These are phyloP conservation scores for Cynopterus sphinx DNA, from an alignment of 2,797 vertebrate species.

Conservation along the genomic window DNA sequence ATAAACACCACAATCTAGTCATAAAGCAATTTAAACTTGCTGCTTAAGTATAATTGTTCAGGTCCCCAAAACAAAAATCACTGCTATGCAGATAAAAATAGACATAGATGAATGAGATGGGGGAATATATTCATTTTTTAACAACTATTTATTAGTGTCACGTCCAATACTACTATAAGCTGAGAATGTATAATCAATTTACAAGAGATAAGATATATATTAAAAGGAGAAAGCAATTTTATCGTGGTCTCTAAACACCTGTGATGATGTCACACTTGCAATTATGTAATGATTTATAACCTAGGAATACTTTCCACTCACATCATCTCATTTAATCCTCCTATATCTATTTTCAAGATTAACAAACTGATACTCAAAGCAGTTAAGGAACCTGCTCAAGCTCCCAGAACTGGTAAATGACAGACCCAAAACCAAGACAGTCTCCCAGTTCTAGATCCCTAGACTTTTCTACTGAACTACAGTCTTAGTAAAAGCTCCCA, in stretches of 20 bases:
- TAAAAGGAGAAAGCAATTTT: not conserved
- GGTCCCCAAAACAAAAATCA: not conserved
- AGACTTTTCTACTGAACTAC: not conserved
- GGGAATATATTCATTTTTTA: not conserved
- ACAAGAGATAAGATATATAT: not conserved
- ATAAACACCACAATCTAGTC: not conserved
- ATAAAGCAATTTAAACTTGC: conserved; percentile 25
- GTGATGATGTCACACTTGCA: not conserved
- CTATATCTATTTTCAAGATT: not conserved
- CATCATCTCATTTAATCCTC: not conserved
- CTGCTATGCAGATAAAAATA: not conserved
- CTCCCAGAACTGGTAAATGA: not conserved
- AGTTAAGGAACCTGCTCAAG: not conserved
- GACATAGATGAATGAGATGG: not conserved
- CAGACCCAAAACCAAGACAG: not conserved
- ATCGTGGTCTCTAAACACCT: not conserved
- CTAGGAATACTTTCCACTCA: not conserved
- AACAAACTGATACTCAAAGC: not conserved
- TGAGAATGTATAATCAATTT: not conserved
- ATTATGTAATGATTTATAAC: not conserved
- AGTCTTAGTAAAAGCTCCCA: not conserved
- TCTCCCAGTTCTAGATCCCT: not conserved
- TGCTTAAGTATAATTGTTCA: not conserved
- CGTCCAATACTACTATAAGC: not conserved
- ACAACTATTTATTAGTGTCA: not conserved